Base-by-base conservation (phyloP, 2,113 vertebrate genomes). In the Peromyscus polionotus region DNA sequence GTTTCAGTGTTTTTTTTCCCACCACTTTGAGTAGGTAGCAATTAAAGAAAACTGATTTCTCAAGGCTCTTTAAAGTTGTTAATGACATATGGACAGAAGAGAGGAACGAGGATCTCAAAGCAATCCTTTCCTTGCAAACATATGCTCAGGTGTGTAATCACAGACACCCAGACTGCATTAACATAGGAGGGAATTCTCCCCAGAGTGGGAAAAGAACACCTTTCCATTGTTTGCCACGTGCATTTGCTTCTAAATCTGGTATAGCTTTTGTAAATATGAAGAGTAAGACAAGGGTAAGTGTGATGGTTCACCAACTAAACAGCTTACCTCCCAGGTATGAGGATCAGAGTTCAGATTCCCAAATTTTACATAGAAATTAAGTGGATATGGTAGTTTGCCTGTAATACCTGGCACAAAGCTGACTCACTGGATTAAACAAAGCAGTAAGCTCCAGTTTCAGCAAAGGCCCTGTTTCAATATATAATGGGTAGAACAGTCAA, bases 201-300 rank as follows among this genome's bases (percentile, higher is more conserved):
- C 3, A 4, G 33, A 72, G 14, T 51, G 42, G 57, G 2, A 42
- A 94, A 83, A 83, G 33, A 36, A 89, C 1, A 24, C 24, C 14
- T 94, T 94, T 80, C 36, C n/a, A 45, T 86, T 96, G 20, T 28
- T 68, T 1, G 63, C 63, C 33, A n/a, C 72, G 19, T 81, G 42
- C 68, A 72, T n/a, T n/a, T 89, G 67, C 45, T 96, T 88, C 67
- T 96, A 87, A 95, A 68, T 51, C 7, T 93, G 19, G 20, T 70
- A 79, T 79, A 91, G 4, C 4, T 93, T 93, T 96, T 48, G 1
- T 96, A 65, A 86, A 67, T 89, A 68, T 13, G 72, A 68, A 68
- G 39, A 68, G 42, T 11, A 45, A 20, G 39, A 5, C 57, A 42
- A 85, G 42, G 42, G 4, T 0, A 20, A 19, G 42, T 33, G 20